Evolutionary conservation across 2,888 invertebrate species (phyloP).

Genomic region (Cheilosia impressa): DNA sequence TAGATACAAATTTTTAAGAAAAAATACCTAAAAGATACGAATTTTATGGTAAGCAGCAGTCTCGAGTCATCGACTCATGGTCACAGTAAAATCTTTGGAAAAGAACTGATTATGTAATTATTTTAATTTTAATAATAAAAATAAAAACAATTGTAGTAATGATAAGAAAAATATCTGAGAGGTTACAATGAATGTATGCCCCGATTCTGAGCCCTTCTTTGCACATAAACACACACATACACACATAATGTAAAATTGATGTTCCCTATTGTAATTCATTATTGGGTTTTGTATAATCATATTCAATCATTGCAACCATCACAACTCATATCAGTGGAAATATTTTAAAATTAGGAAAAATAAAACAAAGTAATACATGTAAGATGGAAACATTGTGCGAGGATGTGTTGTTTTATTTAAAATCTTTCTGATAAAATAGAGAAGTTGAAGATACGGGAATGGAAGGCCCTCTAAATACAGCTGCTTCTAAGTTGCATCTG

Average conservation of each 20-base stretch:
- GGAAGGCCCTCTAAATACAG: too few species aligned
- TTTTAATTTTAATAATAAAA: constrained; percentile 55
- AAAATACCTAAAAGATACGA: constrained; percentile 62
- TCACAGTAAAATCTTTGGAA: constrained; percentile 69
- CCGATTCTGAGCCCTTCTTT: constrained; percentile 26
- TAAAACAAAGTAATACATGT: constrained; percentile 33
- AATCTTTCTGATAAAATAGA: too few species aligned
- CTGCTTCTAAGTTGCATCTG: neutral
- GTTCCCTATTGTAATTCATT: constrained; percentile 52
- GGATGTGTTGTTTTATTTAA: constrained; percentile 21
- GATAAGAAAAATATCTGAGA: constrained; percentile 1
- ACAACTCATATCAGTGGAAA: constrained; percentile 51
- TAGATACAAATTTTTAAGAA: constrained; percentile 72
- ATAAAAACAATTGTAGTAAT: constrained; percentile 4
- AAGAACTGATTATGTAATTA: constrained; percentile 70
- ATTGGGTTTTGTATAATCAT: constrained; percentile 60
- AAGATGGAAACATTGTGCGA: neutral
- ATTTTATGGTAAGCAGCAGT: constrained; percentile 62
- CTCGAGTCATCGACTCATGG: constrained; percentile 37
- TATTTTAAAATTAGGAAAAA: constrained; percentile 42
- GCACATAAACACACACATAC: constrained; percentile 1
- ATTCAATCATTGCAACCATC: constrained; percentile 57
- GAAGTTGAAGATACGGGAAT: too few species aligned
- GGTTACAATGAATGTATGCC: constrained; percentile 21
- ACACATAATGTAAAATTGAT: constrained; percentile 34